Conservation (phyloP, 2,888 invertebrate species). For the Ectemnius lituratus region DNA sequence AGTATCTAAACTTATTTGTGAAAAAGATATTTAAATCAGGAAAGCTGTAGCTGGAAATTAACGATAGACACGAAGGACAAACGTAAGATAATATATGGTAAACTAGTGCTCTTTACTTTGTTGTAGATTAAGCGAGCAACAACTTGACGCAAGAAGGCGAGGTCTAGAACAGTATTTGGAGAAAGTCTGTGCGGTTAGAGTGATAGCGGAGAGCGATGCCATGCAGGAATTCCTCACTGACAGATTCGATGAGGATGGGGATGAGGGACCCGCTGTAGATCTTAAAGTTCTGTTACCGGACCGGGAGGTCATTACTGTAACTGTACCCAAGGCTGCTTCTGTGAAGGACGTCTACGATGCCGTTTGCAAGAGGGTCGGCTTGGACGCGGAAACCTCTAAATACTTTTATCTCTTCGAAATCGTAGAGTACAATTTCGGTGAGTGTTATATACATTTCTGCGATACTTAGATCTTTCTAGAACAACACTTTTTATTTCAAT, state of each 20-base stretch:
- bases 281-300: constrained; percentile 94
- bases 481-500: too few relatives aligned
- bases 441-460: constrained; percentile 65
- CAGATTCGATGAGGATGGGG: constrained; percentile 87
- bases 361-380: constrained; percentile 89
- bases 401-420: constrained; percentile 98
- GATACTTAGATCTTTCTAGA: too few relatives aligned
- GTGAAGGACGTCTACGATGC: constrained; percentile 95
- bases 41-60: too few relatives aligned
- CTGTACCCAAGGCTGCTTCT: constrained; percentile 91
- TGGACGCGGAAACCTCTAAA: constrained; percentile 89
- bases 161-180: constrained; percentile 98
- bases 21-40: too few relatives aligned
- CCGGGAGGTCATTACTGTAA: constrained; percentile 92
- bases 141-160: constrained; percentile 94
- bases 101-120: not conserved
- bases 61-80: not conserved
- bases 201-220: constrained; percentile 97
- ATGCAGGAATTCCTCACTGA: constrained; percentile 99
- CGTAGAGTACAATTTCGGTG: constrained; percentile 97
- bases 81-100: not conserved
- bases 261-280: constrained; percentile 85
- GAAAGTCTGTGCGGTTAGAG: constrained; percentile 97
- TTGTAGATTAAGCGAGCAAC: constrained; percentile 92
- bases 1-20: too few relatives aligned